Evolutionary conservation across 2,113 vertebrate species (phyloP).

Genomic region (Myanophis thanlyinensis): DNA sequence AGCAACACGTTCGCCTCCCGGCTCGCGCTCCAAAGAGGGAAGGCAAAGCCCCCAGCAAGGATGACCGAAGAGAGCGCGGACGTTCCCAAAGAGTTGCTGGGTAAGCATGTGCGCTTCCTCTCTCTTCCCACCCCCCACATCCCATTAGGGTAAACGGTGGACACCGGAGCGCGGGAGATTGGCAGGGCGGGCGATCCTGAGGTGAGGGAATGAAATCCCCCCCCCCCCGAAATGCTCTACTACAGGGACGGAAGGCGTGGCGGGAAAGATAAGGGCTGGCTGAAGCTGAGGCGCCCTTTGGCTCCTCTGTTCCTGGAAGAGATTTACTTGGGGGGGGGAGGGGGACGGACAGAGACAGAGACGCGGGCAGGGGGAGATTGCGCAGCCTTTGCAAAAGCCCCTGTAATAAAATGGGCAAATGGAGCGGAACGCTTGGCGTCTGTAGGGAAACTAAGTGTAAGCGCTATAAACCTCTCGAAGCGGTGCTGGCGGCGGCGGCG

Average conservation of each 20-base stretch:
- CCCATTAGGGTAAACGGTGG: too few relatives aligned
- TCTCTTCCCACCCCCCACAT: too few relatives aligned
- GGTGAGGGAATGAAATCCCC: not conserved
- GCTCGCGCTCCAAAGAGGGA: not conserved
- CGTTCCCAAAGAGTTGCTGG: slow-evolving; percentile 85
- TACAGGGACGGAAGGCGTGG: slow-evolving; percentile 11
- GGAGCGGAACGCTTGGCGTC: not conserved
- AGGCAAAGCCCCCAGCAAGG: slow-evolving; percentile 40
- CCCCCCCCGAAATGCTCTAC: not conserved
- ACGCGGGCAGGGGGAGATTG: not conserved
- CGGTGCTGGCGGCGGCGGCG: not conserved
- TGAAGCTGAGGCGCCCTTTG: not conserved
- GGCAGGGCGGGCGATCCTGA: too few relatives aligned
- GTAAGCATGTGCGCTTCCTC: slow-evolving; percentile 69
- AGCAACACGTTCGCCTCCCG: not conserved
- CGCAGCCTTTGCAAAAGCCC: not conserved
- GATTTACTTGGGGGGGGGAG: not conserved
- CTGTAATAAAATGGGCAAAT: not conserved
- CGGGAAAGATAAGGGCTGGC: not conserved
- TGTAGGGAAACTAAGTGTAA: not conserved
- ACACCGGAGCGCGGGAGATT: not conserved
- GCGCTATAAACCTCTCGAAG: not conserved
- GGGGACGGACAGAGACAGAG: too few relatives aligned
- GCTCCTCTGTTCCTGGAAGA: not conserved
- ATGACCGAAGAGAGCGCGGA: slow-evolving; percentile 88